These are phyloP conservation scores for Neuroterus valhalla DNA, from an alignment of 1,140 invertebrate species.

Conservation along the genomic window DNA sequence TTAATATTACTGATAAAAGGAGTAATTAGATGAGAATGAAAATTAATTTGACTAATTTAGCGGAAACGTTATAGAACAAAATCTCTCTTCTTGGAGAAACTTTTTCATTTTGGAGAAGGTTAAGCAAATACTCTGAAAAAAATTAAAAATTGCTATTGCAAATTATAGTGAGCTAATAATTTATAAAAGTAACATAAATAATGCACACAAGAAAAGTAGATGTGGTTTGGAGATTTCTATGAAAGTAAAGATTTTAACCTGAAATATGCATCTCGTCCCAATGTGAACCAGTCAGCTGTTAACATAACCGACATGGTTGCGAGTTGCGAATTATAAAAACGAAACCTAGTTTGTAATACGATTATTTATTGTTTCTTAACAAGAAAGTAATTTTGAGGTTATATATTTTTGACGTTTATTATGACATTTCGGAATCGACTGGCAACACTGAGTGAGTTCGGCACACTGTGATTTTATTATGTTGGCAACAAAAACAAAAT, in stretches of 20 bases:
- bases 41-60: background rate
- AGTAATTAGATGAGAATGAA: background rate
- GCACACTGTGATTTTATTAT: no score
- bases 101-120: no score
- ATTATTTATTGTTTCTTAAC: background rate
- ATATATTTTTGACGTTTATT: constrained; percentile 16
- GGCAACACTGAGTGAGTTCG: no score
- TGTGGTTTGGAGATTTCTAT: background rate
- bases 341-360: background rate
- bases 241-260: constrained; percentile 72
- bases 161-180: no score
- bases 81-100: background rate
- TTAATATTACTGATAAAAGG: no score
- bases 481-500: no score
- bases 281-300: constrained; percentile 83
- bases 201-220: no score
- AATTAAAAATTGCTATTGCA: no score
- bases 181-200: no score
- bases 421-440: no score
- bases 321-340: constrained; percentile 40
- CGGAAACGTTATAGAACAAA: background rate
- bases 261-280: constrained; percentile 81
- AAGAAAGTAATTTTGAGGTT: background rate
- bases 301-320: constrained; percentile 77
- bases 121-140: no score